Percentiles rank a stretch among this genome's conserved stretches.
These are phyloP conservation scores for Lophius piscatorius DNA, from an alignment of 2,113 vertebrate species.

Conservation along the genomic window DNA sequence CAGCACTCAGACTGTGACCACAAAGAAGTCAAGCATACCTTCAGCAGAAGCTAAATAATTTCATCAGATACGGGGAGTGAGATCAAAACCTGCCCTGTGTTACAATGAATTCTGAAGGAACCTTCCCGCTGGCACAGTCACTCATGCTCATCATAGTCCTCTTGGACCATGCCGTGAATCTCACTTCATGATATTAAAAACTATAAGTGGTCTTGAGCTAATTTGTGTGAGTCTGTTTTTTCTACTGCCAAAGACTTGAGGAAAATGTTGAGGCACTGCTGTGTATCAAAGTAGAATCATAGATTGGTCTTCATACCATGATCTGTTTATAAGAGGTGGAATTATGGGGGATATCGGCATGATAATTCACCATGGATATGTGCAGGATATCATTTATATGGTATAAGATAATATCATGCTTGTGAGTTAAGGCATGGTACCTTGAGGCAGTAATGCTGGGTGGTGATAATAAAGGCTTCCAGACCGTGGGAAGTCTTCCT, in stretches of 20 bases:
- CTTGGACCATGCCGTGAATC: slow-evolving; percentile 42
- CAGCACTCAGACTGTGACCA: slow-evolving; percentile 55
- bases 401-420: not conserved
- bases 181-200: slow-evolving; percentile 37
- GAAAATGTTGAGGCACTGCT: not conserved
- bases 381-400: not conserved
- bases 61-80: slow-evolving; percentile 10
- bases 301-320: not conserved
- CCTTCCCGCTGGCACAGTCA: slow-evolving; percentile 18
- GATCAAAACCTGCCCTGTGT: slow-evolving; percentile 30
- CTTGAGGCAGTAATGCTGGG: slow-evolving; percentile 91
- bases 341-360: not conserved
- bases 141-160: slow-evolving; percentile 1
- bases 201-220: slow-evolving; percentile 30
- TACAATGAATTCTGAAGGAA: slow-evolving; percentile 63
- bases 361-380: not conserved
- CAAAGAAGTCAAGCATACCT: slow-evolving; percentile 52
- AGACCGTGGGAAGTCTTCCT: slow-evolving; percentile 83
- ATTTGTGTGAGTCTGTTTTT: not conserved
- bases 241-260: not conserved
- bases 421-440: slow-evolving; percentile 49
- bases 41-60: slow-evolving; percentile 26
- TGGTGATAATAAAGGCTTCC: slow-evolving; percentile 88
- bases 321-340: not conserved
- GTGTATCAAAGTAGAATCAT: too few relatives aligned